Base-by-base conservation (phyloP, 2,888 invertebrate species). In the Andrena dorsata region DNA sequence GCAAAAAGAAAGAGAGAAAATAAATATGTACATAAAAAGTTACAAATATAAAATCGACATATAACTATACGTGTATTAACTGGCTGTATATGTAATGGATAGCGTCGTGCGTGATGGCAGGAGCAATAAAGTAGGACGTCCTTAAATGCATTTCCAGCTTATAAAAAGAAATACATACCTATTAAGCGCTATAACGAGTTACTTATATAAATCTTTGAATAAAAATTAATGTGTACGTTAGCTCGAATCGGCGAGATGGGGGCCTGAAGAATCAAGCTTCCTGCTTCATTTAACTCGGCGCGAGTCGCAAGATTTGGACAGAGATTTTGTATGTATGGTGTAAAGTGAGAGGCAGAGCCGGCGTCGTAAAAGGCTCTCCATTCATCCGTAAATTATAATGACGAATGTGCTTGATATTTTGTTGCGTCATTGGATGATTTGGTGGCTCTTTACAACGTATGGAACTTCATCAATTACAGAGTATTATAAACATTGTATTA, bases 401-500 rank as follows among this genome's bases (percentile, higher is more conserved):
- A 84, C 74, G 73, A 80, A 23, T 83, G 70, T 73, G 60, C 60
- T 81, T 74, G 35, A 53, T 76, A 74, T 82, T 82, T 49, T 69
- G 32, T 68, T 77, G 23, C 26, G 65, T 8, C n/a, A 58, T 28
- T 76, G 86, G 82, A 88, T 82, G 85, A 86, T 73, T 76, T 65
- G 90, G 87, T 84, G 87, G 89, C 86, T 90, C 87, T 88, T 88
- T 80, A 73, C 80, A 74, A 74, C 70, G 84, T 81, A 87, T 86
- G 84, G 82, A 86, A 88, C 89, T 90, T 89, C 13, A 41, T 41
- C 88, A 91, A 90, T 90, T 89, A 86, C 91, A 91, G 90, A 93
- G 91, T 93, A 93, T 92, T 91, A 41, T 41, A 87, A 88, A 80
- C 79, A 92, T 91, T 93, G 92, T 93, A 93, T 90, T 90, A 93